phyloP scores from a whole-genome alignment of 1,140 invertebrate species.

The Uloborus diversus region DNA sequence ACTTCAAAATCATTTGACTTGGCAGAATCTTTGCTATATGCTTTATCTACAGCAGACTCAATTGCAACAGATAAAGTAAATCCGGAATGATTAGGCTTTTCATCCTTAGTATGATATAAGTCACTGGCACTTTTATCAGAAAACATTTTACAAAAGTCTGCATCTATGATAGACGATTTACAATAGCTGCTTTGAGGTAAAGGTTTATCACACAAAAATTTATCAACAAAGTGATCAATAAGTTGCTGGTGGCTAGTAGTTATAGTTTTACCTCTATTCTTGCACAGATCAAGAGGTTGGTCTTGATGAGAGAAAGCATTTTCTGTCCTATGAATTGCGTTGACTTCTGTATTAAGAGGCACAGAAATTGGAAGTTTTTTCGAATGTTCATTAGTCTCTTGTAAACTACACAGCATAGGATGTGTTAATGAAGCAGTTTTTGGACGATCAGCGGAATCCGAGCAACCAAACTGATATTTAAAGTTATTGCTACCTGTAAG shows the following conservation, averaged over 20 bases:
- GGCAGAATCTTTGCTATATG: slow-evolving; percentile 35
- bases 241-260: slow-evolving; percentile 63
- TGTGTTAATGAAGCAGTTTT: background rate
- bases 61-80: slow-evolving; percentile 51
- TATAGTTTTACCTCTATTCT: slow-evolving; percentile 58
- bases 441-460: background rate
- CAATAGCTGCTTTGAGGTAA: slow-evolving; percentile 14
- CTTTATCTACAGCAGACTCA: slow-evolving; percentile 52
- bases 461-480: background rate
- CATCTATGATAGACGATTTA: slow-evolving; percentile 40
- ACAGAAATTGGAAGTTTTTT: slow-evolving; percentile 1
- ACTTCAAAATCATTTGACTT: slow-evolving; percentile 1
- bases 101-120: slow-evolving; percentile 3
- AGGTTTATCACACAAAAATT: slow-evolving; percentile 58
- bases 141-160: slow-evolving; percentile 32
- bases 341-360: too few species aligned
- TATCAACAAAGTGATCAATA: slow-evolving; percentile 65
- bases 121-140: slow-evolving; percentile 14
- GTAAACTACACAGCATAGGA: background rate
- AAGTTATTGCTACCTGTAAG: too few species aligned
- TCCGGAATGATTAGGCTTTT: slow-evolving; percentile 6
- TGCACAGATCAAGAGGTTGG: slow-evolving; percentile 56
- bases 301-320: slow-evolving; percentile 34
- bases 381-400: background rate
- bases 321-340: background rate